Evolutionary conservation across 2,113 vertebrate species (phyloP), one percentile per base, ranked within the genome.

Genomic region (Peromyscus maniculatus): DNA sequence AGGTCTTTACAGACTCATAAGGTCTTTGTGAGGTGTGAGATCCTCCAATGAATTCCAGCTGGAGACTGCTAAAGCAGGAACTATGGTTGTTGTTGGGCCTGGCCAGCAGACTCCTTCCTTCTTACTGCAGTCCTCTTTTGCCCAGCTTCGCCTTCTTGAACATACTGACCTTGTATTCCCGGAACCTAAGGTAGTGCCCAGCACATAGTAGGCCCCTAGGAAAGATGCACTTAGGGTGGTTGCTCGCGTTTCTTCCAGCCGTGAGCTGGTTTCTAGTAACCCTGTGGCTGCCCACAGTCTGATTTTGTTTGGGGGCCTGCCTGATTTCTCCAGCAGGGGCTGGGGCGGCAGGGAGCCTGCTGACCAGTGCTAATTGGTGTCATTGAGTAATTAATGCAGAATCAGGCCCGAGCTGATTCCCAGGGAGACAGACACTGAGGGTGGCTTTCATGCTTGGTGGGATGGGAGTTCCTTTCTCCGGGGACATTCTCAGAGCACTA

Each of bases 321-420:
- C 87, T 95, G 94, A 69, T 97, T 92, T 96, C 93, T 91, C 82
- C n/a, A 1, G 57, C 15, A 24, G 77, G 83, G 59, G 22, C 16
- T 96, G 92, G 96, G 92, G 52, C 75, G 39, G 12, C 64, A 95
- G 75, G 91, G 95, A 97, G 96, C 95, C 95, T 33, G 83, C 91
- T 52, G 96, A 96, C 94, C 87, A 91, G 96, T 64, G 84, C 95
- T 96, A 96, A 98, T 97, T 97, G 94, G 96, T 95, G 96, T 96
- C 97, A 91, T 52, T 97, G 97, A 96, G 96, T 96, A 95, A 96
- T 97, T 95, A 97, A 97, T 93, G 94, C 95, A 95, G 93, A 98
- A 91, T 96, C 93, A 91, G 55, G 86, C 96, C 96, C 89, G 12
- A 92, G 89, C 22, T 43, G 77, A 33, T 91, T 94, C 95, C 95